Percentiles rank a stretch among this genome's conserved stretches.
Evolutionary conservation across 2,888 invertebrate genomes (phyloP).

Genomic region (Pristionchus exspectatus): DNA sequence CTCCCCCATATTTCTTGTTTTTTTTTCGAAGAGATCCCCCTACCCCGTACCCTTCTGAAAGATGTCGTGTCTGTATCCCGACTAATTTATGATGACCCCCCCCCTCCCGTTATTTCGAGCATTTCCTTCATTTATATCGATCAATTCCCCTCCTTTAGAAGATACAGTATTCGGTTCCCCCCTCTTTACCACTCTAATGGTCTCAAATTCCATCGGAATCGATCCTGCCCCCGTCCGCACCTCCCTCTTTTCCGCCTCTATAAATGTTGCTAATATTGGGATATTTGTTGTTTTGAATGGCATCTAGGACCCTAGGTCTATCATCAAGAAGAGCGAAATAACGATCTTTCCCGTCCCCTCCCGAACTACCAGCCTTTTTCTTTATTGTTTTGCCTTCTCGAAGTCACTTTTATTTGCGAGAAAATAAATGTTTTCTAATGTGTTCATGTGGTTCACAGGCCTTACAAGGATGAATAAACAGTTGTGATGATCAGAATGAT

Average conservation of each 20-base stretch:
- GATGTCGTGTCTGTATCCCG: not conserved
- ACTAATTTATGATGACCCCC: not conserved
- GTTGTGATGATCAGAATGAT: not conserved
- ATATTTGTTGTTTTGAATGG: not conserved
- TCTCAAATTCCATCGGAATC: not conserved
- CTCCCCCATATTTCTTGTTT: not conserved
- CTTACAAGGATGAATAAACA: not conserved
- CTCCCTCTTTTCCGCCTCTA: not conserved
- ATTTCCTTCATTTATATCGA: not conserved
- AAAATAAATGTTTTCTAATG: not conserved
- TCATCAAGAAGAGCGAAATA: not conserved
- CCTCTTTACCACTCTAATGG: not conserved
- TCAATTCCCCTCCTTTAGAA: not conserved
- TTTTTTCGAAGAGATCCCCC: not conserved
- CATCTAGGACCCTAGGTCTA: conserved; percentile 18
- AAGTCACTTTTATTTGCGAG: conserved; percentile 1
- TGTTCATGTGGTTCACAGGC: not conserved
- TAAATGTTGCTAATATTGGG: conserved; percentile 31
- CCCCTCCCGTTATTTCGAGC: not conserved
- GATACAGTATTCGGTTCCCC: conserved; percentile 35
- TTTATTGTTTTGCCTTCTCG: conserved; percentile 4
- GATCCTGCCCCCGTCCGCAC: not conserved
- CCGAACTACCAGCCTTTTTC: conserved; percentile 28
- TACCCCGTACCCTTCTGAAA: not conserved
- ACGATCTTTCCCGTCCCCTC: conserved; percentile 11